A percentile compares a stretch with the other conserved stretches of the same genome.
These are phyloP conservation scores for Butastur rufipennis DNA, from an alignment of 2,113 vertebrate genomes.

Conservation along the genomic window DNA sequence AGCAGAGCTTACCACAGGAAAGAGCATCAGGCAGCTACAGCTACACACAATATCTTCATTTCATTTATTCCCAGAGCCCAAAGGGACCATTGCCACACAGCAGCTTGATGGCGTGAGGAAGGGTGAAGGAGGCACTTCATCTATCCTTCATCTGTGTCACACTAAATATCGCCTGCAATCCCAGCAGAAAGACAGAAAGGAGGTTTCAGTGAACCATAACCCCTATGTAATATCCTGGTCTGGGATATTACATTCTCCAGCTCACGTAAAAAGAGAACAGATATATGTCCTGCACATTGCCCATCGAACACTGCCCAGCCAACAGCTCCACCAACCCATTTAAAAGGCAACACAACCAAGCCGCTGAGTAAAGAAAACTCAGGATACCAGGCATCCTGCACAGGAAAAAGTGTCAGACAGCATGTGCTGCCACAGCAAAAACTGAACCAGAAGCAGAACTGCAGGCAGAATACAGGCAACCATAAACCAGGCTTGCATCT, in stretches of 20 bases:
- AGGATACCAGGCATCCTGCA: not conserved
- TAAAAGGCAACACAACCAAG: not conserved
- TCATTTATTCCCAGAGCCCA: not conserved
- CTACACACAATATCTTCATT: not conserved
- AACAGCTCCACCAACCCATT: not conserved
- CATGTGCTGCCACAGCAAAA: conserved; percentile 9
- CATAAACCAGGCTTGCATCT: not conserved
- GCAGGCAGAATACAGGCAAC: not conserved
- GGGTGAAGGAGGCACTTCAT: not conserved
- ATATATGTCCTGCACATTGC: not conserved
- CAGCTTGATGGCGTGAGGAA: not conserved
- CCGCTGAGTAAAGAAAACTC: not conserved
- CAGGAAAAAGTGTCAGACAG: not conserved
- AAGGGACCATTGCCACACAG: not conserved
- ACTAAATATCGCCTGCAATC: not conserved
- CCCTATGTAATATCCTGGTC: not conserved
- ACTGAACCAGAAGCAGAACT: not conserved
- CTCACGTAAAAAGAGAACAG: not conserved
- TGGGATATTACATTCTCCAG: not conserved
- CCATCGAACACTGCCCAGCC: accelerated
- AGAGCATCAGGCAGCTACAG: not conserved
- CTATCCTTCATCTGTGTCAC: not conserved
- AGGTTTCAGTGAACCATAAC: not conserved
- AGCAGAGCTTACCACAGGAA: not conserved
- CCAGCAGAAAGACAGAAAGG: not conserved